Conservation (phyloP, 2,797 vertebrate species). For the Aselliscus stoliczkanus region DNA sequence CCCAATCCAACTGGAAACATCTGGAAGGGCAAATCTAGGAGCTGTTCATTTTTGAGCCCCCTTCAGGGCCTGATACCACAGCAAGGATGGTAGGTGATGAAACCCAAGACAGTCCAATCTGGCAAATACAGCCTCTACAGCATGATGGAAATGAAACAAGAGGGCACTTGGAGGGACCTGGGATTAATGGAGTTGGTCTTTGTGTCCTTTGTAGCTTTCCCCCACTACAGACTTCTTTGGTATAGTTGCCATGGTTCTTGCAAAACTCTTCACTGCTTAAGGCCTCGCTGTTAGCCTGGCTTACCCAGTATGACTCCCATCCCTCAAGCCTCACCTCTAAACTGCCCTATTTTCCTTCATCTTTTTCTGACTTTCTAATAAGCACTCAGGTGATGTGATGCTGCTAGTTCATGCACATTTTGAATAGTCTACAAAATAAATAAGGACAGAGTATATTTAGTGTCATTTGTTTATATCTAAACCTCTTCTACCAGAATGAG, state of each 20-base stretch:
- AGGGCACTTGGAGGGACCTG: accelerated
- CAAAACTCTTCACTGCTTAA: background rate
- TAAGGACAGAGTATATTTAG: background rate
- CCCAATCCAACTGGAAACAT: background rate
- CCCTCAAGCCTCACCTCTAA: background rate
- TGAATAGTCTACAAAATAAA: background rate
- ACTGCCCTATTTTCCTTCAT: too few relatives aligned
- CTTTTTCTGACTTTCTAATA: background rate
- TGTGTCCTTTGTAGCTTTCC: background rate
- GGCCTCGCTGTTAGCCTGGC: background rate
- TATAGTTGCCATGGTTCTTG: background rate
- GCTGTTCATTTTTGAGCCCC: background rate
- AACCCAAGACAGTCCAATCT: background rate
- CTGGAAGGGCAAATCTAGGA: accelerated
- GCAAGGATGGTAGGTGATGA: too few relatives aligned
- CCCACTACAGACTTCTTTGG: background rate
- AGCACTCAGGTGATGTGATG: background rate
- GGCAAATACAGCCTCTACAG: background rate
- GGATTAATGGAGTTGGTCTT: background rate
- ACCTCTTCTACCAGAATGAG: background rate
- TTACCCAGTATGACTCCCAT: too few relatives aligned
- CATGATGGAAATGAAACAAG: background rate
- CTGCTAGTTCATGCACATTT: background rate
- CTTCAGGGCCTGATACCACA: too few relatives aligned
- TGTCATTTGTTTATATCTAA: background rate